Evolutionary conservation across 2,113 vertebrate genomes (phyloP).

Genomic region (Xenopus tropicalis): DNA sequence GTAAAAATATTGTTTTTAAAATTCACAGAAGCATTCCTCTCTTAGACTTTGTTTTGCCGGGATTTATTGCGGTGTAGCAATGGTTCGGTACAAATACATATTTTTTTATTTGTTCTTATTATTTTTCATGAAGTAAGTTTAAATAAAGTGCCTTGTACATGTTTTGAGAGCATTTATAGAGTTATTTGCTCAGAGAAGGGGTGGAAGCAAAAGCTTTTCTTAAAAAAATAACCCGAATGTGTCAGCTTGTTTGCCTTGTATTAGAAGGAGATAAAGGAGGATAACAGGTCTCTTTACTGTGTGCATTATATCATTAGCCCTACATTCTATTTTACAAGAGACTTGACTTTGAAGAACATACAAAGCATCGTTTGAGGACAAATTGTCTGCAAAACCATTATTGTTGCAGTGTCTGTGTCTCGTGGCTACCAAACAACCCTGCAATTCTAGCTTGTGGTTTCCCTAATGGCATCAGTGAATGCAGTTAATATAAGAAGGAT

Average conservation of each 20-base stretch:
- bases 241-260: constrained; percentile 12
- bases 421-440: neutral
- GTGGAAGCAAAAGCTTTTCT: neutral
- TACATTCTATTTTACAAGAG: neutral
- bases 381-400: neutral
- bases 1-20: neutral
- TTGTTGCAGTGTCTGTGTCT: constrained; percentile 10
- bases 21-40: no score
- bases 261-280: constrained; percentile 16
- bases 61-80: no score
- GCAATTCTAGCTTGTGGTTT: constrained; percentile 15
- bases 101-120: no score
- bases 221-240: neutral
- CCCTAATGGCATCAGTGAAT: neutral
- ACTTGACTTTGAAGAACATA: neutral
- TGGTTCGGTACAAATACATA: no score
- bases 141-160: neutral
- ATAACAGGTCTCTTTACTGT: constrained; percentile 6
- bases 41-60: no score
- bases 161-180: neutral
- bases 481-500: no score
- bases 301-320: neutral
- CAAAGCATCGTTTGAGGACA: constrained; percentile 14
- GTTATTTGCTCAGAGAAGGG: neutral
- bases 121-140: no score